Evolutionary conservation across 2,797 vertebrate genomes (phyloP).

Genomic region (Onychomys arenicola): DNA sequence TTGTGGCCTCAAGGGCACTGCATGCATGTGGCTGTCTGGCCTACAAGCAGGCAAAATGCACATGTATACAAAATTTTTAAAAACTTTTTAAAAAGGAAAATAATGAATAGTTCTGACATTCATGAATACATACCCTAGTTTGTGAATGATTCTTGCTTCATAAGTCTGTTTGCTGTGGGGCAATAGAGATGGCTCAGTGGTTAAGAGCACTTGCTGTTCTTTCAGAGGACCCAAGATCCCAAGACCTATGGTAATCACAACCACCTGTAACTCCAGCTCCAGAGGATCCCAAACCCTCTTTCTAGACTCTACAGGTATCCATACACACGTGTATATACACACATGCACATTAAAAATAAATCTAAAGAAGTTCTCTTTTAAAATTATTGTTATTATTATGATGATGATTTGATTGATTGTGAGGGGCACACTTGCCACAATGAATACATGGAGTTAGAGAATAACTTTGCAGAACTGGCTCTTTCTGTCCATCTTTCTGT

Average conservation of each 20-base stretch:
- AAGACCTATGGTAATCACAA: not conserved
- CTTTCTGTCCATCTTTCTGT: not conserved
- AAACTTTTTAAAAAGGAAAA: not conserved
- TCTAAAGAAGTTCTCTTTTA: not conserved
- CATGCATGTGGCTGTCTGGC: not conserved
- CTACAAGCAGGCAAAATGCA: not conserved
- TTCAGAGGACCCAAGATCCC: not conserved
- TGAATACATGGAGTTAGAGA: not conserved
- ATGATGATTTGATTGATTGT: not conserved
- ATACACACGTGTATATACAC: not conserved
- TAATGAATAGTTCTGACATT: conserved; percentile 17
- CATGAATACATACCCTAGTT: not conserved
- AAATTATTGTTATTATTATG: no score
- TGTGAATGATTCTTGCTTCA: not conserved
- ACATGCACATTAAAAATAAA: not conserved
- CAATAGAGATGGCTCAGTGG: not conserved
- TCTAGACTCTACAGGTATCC: not conserved
- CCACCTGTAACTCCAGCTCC: not conserved
- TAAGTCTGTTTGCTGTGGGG: not conserved
- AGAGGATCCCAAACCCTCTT: not conserved
- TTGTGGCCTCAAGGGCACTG: not conserved
- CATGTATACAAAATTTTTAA: not conserved
- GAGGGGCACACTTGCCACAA: not conserved
- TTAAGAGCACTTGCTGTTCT: not conserved
- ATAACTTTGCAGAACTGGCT: not conserved